Conservation (phyloP, 1,140 invertebrate genomes). For the Penaeus indicus region DNA sequence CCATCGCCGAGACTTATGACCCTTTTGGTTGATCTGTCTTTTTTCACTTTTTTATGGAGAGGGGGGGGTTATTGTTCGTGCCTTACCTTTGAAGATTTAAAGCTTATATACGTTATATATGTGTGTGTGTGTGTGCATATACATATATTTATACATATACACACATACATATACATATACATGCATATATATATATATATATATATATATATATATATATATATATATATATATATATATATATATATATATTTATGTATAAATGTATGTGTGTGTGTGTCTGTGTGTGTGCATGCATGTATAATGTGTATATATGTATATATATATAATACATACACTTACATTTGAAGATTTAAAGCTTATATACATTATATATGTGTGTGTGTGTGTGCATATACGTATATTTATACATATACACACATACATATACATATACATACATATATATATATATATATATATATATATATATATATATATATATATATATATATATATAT, state of each 20-base stretch:
- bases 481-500: too few species aligned
- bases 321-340: too few species aligned
- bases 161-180: slow-evolving; percentile 8
- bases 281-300: neutral
- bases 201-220: slow-evolving; percentile 19
- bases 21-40: neutral
- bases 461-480: too few species aligned
- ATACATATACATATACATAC: too few species aligned
- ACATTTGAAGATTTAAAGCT: too few species aligned
- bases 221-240: neutral
- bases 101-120: neutral
- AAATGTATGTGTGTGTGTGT: neutral
- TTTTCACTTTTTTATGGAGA: neutral
- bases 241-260: neutral
- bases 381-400: too few species aligned
- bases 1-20: too few species aligned
- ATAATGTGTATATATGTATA: neutral
- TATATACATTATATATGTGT: too few species aligned
- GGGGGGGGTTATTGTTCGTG: too few species aligned
- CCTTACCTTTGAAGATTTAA: too few species aligned
- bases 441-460: too few species aligned
- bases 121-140: neutral
- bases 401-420: too few species aligned
- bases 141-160: neutral
- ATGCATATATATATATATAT: slow-evolving; percentile 24